A percentile compares a stretch with the other conserved stretches of the same genome.
Conservation (phyloP, 2,888 invertebrate species). For the Chrysomela aeneicollis region DNA sequence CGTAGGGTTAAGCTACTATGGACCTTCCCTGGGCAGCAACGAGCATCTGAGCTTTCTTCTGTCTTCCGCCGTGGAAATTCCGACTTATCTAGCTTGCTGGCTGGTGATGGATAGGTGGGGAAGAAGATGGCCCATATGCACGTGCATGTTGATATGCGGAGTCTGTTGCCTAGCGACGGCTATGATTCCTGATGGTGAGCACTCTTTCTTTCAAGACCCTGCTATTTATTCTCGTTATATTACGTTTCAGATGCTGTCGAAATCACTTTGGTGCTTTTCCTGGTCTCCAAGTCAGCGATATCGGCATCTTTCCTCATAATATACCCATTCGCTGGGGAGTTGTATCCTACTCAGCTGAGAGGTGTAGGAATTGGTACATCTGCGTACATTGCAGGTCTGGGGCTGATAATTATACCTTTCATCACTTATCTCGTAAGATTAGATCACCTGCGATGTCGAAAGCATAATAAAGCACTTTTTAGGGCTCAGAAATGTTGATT, state of each 20-base stretch:
- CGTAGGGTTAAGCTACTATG: conserved; percentile 90
- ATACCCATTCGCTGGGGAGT: conserved; percentile 91
- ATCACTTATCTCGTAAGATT: conserved; percentile 84
- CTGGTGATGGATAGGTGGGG: conserved; percentile 88
- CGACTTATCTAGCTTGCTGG: conserved; percentile 89
- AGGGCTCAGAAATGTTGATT: conserved; percentile 87
- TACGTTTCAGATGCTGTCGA: conserved; percentile 75
- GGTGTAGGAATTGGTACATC: conserved; percentile 91
- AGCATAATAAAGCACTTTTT: conserved; percentile 29
- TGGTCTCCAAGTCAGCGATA: conserved; percentile 87
- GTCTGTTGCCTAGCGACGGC: conserved; percentile 86
- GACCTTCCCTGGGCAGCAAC: conserved; percentile 86
- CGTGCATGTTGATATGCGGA: conserved; percentile 86
- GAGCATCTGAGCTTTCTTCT: conserved; percentile 90
- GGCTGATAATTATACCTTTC: conserved; percentile 88
- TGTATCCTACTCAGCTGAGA: conserved; percentile 89
- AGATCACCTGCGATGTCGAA: no score
- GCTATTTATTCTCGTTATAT: no score
- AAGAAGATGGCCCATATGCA: conserved; percentile 86
- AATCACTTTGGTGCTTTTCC: conserved; percentile 77
- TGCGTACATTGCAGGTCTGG: conserved; percentile 89
- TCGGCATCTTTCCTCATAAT: conserved; percentile 91
- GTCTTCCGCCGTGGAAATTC: conserved; percentile 87
- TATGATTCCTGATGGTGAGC: conserved; percentile 77
- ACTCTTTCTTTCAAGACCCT: not conserved